Conservation (phyloP, 2,888 invertebrate species). For the Brachyptera risi region DNA sequence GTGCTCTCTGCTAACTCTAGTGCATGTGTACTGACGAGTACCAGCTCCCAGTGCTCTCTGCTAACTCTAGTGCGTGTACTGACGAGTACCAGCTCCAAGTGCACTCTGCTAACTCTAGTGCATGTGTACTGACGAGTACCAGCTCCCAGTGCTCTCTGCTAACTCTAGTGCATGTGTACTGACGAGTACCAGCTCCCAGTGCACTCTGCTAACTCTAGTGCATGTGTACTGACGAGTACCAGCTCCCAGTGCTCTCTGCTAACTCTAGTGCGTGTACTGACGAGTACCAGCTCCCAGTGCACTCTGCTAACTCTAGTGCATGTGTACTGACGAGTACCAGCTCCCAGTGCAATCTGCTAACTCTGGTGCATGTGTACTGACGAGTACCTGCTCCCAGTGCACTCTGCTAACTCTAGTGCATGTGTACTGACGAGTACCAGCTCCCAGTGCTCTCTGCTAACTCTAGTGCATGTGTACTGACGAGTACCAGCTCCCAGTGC, state of each 20-base stretch:
- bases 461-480: constrained; percentile 7
- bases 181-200: not conserved
- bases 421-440: not conserved
- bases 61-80: constrained; percentile 4
- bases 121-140: constrained; percentile 5
- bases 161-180: constrained; percentile 5
- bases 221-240: constrained; percentile 5
- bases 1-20: not conserved
- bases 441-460: not conserved
- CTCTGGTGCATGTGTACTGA: constrained; percentile 7
- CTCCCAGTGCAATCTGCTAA: not conserved
- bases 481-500: not conserved
- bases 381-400: not conserved
- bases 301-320: constrained; percentile 1
- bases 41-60: not conserved
- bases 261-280: constrained; percentile 6
- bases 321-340: not conserved
- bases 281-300: not conserved
- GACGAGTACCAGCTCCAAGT: not conserved
- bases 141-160: not conserved
- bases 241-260: not conserved
- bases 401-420: constrained; percentile 1
- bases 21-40: constrained; percentile 8
- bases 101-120: not conserved
- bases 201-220: not conserved